Conservation (phyloP, 2,888 invertebrate genomes). For the Minunthozetes semirufus region DNA sequence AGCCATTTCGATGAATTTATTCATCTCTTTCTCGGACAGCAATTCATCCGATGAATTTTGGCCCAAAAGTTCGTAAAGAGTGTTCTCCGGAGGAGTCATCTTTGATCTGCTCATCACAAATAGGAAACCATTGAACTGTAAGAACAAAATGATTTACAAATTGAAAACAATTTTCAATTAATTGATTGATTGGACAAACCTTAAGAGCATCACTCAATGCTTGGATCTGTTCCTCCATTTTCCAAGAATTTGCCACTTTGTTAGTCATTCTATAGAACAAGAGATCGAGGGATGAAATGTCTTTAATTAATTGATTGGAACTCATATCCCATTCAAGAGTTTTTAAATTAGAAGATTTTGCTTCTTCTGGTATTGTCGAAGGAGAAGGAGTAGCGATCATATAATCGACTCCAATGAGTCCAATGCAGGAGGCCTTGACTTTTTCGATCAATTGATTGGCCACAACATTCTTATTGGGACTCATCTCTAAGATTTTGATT, state of each 20-base stretch:
- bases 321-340: constrained; percentile 58
- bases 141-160: constrained; percentile 44
- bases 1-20: constrained; percentile 36
- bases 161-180: constrained; percentile 50
- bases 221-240: constrained; percentile 38
- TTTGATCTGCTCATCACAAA: constrained; percentile 49
- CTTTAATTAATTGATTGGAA: constrained; percentile 50
- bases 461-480: constrained; percentile 37
- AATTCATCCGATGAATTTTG: constrained; percentile 6
- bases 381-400: constrained; percentile 54
- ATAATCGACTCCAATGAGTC: constrained; percentile 54
- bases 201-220: constrained; percentile 55
- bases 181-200: constrained; percentile 44
- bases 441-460: constrained; percentile 41
- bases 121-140: constrained; percentile 56
- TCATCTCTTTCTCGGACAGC: constrained; percentile 6
- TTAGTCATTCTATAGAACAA: constrained; percentile 42
- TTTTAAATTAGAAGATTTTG: constrained; percentile 53
- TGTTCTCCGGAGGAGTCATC: constrained; percentile 40
- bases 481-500: constrained; percentile 67
- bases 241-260: constrained; percentile 16
- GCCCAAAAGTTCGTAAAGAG: constrained; percentile 17
- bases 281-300: constrained; percentile 45
- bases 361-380: constrained; percentile 45
- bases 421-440: constrained; percentile 37